Percentiles rank a stretch among this genome's conserved stretches.
These are phyloP conservation scores for Papilio glaucus DNA, from an alignment of 1,140 invertebrate species.

Conservation along the genomic window DNA sequence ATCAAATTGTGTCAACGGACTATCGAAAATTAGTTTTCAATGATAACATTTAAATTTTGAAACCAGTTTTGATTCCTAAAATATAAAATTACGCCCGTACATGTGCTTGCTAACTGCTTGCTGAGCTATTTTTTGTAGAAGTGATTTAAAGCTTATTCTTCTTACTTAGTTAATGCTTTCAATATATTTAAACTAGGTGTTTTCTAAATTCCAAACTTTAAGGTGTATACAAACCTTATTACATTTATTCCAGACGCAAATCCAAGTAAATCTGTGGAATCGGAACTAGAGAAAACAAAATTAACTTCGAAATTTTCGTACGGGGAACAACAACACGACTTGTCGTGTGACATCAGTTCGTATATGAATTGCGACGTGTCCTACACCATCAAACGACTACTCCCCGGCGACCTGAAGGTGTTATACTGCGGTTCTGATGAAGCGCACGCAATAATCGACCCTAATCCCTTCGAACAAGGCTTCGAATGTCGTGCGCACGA, in stretches of 20 bases:
- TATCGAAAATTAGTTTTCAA: no score
- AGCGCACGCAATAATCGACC: slow-evolving; percentile 72
- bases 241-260: slow-evolving; percentile 65
- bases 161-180: no score
- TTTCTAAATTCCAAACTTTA: no score
- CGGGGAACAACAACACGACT: slow-evolving; percentile 83
- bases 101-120: no score
- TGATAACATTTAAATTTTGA: no score
- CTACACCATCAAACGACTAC: slow-evolving; percentile 92
- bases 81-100: no score
- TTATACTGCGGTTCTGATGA: slow-evolving; percentile 85
- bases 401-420: slow-evolving; percentile 93
- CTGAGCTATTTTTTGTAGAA: no score
- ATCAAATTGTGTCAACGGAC: no score
- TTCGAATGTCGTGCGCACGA: slow-evolving; percentile 85
- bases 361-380: slow-evolving; percentile 91
- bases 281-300: slow-evolving; percentile 63
- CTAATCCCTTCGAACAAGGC: slow-evolving; percentile 89
- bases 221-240: no score
- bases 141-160: no score
- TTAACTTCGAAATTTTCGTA: slow-evolving; percentile 52
- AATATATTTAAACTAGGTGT: no score
- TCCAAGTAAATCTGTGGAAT: slow-evolving; percentile 72
- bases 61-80: no score
- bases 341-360: slow-evolving; percentile 88